Evolutionary conservation across 2,113 vertebrate species (phyloP).

Genomic region (Dasyornis broadbenti): DNA sequence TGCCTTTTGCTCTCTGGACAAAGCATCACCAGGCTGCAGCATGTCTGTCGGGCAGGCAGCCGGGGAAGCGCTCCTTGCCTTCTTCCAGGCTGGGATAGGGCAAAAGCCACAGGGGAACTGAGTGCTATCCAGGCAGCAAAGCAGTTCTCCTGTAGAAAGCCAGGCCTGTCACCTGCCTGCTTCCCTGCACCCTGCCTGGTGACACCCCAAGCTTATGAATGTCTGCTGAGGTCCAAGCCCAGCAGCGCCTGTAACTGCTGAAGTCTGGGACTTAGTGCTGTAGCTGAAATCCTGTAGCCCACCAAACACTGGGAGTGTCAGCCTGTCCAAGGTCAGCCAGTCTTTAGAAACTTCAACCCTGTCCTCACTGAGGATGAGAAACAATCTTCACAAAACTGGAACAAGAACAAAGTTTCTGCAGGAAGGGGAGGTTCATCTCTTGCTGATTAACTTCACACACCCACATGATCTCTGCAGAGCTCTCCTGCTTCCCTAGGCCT

Average conservation of each 20-base stretch:
- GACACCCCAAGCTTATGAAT: neutral
- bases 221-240: neutral
- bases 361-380: neutral
- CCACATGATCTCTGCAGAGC: neutral
- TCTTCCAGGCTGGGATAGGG: neutral
- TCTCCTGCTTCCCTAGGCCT: neutral
- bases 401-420: neutral
- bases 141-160: neutral
- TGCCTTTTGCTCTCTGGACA: neutral
- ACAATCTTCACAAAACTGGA: neutral
- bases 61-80: rapidly evolving
- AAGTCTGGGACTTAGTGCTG: neutral
- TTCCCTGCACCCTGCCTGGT: neutral
- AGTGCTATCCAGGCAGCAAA: neutral
- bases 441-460: neutral
- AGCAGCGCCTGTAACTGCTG: neutral
- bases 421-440: neutral
- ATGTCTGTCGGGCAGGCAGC: rapidly evolving
- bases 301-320: neutral
- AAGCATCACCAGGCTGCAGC: neutral
- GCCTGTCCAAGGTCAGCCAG: neutral
- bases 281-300: neutral
- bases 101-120: neutral
- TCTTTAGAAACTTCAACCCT: neutral
- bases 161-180: neutral